Evolutionary conservation across 2,113 vertebrate species (phyloP), one percentile per base, ranked within the genome.

Genomic region (Arenaria interpres): DNA sequence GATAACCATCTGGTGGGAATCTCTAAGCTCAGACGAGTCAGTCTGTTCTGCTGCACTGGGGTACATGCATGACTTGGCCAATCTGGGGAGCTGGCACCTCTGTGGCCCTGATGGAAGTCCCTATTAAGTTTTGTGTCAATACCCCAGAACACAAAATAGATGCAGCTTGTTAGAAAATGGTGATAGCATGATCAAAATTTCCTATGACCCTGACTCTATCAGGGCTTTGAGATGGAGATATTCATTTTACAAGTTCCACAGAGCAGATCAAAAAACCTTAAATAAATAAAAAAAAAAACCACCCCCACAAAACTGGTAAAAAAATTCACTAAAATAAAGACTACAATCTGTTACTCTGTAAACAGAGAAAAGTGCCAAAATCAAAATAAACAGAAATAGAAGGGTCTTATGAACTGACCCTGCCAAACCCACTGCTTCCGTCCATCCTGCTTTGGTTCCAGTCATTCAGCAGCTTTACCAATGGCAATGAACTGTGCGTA

Each of bases 401-500:
- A 72, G 12, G 1, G 22, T 3, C 6, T 89, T 77, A 24, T 66
- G 66, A 81, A 62, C 5, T 72, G 43, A 23, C 18, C 12, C 11
- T 48, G 35, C 18, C 45, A 69, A 77, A 3, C 28, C 21, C 37
- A 39, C 33, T 48, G 13, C 12, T 91, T 50, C 32, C 35, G 30
- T 75, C 43, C 12, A 37, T 71, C 28, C 20, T 85, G 23, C 20
- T 81, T 66, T 51, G 28, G 14, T 67, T 89, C 72, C 64, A 57
- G 30, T 39, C 12, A 30, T 46, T 78, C 43, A 51, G 46, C 46
- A 48, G 19, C n/a, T 78, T 89, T 56, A 71, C 11, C 21, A 43
- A 20, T 5, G 53, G 33, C 12, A 64, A 4, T 15, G 53, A 82
- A 28, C 12, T 2, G 1, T 32, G 20, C 1, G 1, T 23, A 28